phyloP scores from a whole-genome alignment of 2,797 vertebrate species.

The Lerista edwardsae region DNA sequence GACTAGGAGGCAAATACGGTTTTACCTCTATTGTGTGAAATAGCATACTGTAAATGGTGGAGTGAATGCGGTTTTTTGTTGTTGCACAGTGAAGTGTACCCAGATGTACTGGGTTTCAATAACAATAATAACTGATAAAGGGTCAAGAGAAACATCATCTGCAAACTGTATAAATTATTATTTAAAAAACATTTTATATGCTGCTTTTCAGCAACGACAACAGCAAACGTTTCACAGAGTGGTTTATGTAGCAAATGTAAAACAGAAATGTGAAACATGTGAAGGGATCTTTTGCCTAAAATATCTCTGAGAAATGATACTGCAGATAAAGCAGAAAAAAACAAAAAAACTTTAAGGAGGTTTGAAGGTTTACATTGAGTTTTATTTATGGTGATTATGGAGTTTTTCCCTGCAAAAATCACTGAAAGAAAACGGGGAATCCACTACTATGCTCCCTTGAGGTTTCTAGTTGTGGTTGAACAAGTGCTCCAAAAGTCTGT shows the following conservation, averaged over 20 bases:
- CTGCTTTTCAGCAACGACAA: too few species aligned
- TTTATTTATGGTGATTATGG: neutral
- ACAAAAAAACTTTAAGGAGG: neutral
- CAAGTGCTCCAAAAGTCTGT: neutral
- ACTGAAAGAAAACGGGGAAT: neutral
- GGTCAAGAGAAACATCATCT: slow-evolving; percentile 57
- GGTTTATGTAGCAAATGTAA: too few species aligned
- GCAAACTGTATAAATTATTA: neutral
- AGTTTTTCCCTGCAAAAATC: neutral
- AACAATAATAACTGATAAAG: slow-evolving; percentile 65
- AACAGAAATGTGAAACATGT: neutral
- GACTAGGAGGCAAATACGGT: neutral
- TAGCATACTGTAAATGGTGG: neutral
- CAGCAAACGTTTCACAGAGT: too few species aligned
- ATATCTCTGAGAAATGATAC: slow-evolving; percentile 41
- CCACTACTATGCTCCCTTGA: neutral
- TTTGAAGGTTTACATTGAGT: neutral
- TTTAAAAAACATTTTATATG: too few species aligned
- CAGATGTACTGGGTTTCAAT: slow-evolving; percentile 55
- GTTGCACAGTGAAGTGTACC: slow-evolving; percentile 58
- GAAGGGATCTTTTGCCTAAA: slow-evolving; percentile 22
- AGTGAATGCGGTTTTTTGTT: slow-evolving; percentile 57
- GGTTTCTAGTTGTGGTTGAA: neutral
- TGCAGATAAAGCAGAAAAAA: neutral
- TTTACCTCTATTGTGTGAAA: neutral